phyloP scores from a whole-genome alignment of 2,888 invertebrate species.

The Poecilobothrus nobilitatus region DNA sequence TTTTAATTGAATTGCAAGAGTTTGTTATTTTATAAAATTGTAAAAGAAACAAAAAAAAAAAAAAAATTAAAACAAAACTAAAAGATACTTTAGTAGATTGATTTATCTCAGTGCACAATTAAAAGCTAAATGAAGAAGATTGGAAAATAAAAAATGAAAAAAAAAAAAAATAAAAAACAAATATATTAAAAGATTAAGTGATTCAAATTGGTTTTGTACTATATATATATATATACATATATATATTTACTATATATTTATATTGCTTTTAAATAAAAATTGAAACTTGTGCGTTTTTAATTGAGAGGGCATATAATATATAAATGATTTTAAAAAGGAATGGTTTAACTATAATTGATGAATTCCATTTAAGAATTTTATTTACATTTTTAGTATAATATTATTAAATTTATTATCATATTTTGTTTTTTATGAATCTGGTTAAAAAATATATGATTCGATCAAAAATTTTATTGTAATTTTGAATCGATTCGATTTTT shows the following conservation, averaged over 20 bases:
- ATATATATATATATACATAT: background rate
- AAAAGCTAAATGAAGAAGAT: slow-evolving; percentile 2
- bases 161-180: background rate
- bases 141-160: no score
- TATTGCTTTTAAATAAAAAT: no score
- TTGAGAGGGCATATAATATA: background rate
- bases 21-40: slow-evolving; percentile 1
- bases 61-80: background rate
- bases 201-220: background rate
- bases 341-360: no score
- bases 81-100: background rate
- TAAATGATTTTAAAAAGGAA: no score
- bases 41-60: background rate
- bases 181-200: slow-evolving; percentile 5
- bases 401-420: no score
- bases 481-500: no score
- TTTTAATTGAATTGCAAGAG: slow-evolving; percentile 8
- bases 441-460: no score
- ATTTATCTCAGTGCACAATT: slow-evolving; percentile 11
- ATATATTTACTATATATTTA: background rate
- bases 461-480: no score
- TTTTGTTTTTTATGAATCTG: no score
- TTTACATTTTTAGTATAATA: no score
- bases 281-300: background rate
- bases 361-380: no score